phyloP scores from a whole-genome alignment of 2,113 vertebrate species.

The Cricetomys ansorgei region DNA sequence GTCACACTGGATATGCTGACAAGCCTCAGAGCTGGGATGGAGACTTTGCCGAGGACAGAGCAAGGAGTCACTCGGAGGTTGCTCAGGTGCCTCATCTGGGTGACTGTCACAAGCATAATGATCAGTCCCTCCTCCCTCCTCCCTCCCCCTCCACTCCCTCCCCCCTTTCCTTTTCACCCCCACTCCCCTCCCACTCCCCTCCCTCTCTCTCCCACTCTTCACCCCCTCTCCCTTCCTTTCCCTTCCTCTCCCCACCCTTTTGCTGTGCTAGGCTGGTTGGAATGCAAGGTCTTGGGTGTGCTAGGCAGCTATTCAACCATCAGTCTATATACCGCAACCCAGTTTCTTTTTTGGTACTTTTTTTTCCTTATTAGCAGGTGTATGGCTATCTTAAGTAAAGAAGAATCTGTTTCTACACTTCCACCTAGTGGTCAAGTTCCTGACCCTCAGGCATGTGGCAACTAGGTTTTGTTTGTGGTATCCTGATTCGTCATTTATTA shows the following conservation, averaged over 20 bases:
- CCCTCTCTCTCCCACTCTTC: no score
- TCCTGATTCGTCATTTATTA: neutral
- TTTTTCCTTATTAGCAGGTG: neutral
- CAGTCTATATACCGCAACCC: no score
- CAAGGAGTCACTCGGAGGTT: neutral
- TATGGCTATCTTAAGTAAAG: neutral
- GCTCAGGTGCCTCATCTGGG: neutral
- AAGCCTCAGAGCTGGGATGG: neutral
- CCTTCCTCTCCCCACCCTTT: neutral
- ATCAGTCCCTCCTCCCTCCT: neutral
- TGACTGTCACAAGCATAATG: neutral
- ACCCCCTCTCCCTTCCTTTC: fast-evolving
- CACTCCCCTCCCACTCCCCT: fast-evolving
- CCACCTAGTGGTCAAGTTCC: neutral
- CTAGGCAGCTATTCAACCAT: neutral
- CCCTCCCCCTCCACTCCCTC: no score
- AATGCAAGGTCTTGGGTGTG: neutral
- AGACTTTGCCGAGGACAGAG: neutral
- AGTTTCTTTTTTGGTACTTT: neutral
- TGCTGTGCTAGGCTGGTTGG: neutral
- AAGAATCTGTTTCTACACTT: neutral
- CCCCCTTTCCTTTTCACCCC: fast-evolving
- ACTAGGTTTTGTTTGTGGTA: neutral
- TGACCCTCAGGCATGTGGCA: neutral
- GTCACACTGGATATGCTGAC: no score